Conservation (phyloP, 2,888 invertebrate species). For the Vannuccia rotundouncinata region DNA sequence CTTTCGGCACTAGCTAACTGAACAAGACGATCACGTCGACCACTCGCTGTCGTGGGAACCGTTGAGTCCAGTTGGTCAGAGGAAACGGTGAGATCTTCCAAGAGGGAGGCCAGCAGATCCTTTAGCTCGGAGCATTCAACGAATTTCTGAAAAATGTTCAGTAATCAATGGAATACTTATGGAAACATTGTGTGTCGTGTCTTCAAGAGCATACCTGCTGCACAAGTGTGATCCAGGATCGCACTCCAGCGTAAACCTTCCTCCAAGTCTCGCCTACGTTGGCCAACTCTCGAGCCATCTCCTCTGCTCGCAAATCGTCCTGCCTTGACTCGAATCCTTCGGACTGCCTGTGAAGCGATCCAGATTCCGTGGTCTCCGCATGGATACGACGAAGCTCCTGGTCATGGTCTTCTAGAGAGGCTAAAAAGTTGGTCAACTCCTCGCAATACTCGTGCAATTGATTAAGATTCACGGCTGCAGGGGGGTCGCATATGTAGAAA, state of each 20-base stretch:
- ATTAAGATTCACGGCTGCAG: not conserved
- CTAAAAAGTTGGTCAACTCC: not conserved
- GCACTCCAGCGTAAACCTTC: not conserved
- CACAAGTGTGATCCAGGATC: not conserved
- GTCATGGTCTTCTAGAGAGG: not conserved
- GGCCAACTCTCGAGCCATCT: not conserved
- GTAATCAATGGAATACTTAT: too few relatives aligned
- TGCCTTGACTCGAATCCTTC: not conserved
- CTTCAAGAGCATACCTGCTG: constrained; percentile 14
- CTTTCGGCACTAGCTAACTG: not conserved
- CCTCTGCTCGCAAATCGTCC: not conserved
- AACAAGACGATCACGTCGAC: not conserved
- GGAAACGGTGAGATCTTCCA: not conserved
- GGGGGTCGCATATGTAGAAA: too few relatives aligned
- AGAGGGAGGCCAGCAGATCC: not conserved
- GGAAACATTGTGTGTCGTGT: too few relatives aligned
- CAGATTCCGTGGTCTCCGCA: not conserved
- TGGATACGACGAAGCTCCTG: not conserved
- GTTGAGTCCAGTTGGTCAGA: not conserved
- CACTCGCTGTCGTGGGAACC: not conserved
- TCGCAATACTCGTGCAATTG: not conserved
- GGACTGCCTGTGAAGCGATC: not conserved
- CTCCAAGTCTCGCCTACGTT: not conserved
- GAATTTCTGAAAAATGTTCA: not conserved
- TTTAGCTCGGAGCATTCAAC: not conserved